phyloP scores from a whole-genome alignment of 2,888 invertebrate species.

The Yponomeuta malinellus region DNA sequence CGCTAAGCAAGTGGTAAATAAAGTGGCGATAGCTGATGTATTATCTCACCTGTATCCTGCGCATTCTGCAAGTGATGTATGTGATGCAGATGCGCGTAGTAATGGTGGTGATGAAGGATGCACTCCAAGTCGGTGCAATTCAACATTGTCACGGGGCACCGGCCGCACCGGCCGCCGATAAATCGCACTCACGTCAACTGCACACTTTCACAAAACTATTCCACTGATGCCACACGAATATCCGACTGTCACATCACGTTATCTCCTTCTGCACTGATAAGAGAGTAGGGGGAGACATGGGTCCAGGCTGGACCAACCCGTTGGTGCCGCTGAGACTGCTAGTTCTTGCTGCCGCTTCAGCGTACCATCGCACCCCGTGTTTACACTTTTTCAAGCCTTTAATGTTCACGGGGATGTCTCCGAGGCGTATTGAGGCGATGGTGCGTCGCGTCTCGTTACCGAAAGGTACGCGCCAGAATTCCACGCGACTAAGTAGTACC shows the following conservation, averaged over 20 bases:
- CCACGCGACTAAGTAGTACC: conserved; percentile 33
- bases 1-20: no score
- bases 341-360: conserved; percentile 37
- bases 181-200: conserved; percentile 54
- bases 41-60: conserved; percentile 75
- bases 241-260: conserved; percentile 69
- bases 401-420: conserved; percentile 32
- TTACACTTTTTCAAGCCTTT: conserved; percentile 22
- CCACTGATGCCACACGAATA: conserved; percentile 65
- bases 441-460: conserved; percentile 35
- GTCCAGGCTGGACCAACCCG: conserved; percentile 22
- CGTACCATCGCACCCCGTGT: conserved; percentile 30
- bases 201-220: conserved; percentile 73
- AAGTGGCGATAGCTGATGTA: not conserved
- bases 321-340: conserved; percentile 59
- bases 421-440: conserved; percentile 33
- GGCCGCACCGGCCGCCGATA: conserved; percentile 20
- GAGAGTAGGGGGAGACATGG: conserved; percentile 35
- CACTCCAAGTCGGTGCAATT: conserved; percentile 87
- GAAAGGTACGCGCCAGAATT: conserved; percentile 29
- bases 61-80: conserved; percentile 81
- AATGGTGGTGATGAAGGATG: conserved; percentile 84
- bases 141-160: conserved; percentile 77
- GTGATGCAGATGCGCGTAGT: conserved; percentile 83
- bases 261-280: conserved; percentile 55